Base-by-base conservation (phyloP, 2,797 vertebrate species). In the Neosilurus mollespiculum region DNA sequence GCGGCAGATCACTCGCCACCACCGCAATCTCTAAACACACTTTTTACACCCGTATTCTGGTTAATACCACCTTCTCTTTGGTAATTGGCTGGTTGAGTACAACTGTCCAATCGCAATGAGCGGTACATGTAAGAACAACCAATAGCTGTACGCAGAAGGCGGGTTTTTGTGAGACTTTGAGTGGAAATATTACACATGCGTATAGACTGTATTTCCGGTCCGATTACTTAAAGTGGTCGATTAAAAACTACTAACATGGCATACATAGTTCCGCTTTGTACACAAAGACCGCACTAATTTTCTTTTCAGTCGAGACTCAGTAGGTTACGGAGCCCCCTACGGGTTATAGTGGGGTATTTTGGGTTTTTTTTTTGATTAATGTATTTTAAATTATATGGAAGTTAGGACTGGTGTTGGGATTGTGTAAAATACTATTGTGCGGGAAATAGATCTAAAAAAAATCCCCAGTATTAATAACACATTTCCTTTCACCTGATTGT, bases 141-240 rank as follows among this genome's bases (percentile, higher is more conserved):
- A 51, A 78, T 78, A 18, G 77, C 5, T 78, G 43, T 20, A 10
- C 6, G 30, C 24, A 22, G 8, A 14, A 64, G 80, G 58, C 24
- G n/a, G 81, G 43, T 18, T 65, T 73, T 73, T n/a, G 59, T 16
- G 5, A 4, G 11, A 65, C n/a, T 16, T 26, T 0, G 8, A 49
- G 81, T 82, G 70, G 43, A 62, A 82, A 82, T 78, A 53, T 65
- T 65, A 78, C 61, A 6, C 15, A 54, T 6, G 18, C 16, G 22
- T 7, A 12, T 59, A 78, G 0, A 26, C 22, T 51, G 22, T 62
- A 10, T 16, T 90, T 90, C 89, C 88, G 85, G 85, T 89, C 86
- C 88, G 51, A 49, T 34, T 12, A 24, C 34, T 16, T 65, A 22
- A 20, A 53, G 71, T 18, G 64, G 73, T 85, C 85, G 86, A 72